Conservation (phyloP, 2,113 vertebrate species). For the Sinocyclocheilus grahami region DNA sequence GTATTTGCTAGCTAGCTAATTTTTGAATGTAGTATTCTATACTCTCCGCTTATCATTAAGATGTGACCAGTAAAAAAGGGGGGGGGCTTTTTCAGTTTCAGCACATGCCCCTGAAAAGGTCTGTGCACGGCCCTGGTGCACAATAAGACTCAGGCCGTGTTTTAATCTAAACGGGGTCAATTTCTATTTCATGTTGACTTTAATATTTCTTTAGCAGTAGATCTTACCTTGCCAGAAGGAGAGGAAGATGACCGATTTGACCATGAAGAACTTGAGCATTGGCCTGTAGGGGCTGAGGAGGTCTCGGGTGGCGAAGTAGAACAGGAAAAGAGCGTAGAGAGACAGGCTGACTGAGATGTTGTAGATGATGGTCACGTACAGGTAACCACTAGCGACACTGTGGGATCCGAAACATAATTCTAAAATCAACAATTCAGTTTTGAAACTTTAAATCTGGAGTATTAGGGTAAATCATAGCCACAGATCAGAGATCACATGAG, state of each 20-base stretch:
- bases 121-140: too few species aligned
- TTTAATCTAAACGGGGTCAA: background rate
- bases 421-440: background rate
- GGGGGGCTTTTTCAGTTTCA: too few species aligned
- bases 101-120: too few species aligned
- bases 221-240: conserved; percentile 96
- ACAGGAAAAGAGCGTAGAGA: conserved; percentile 95
- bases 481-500: background rate
- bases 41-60: too few species aligned
- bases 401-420: conserved; percentile 9
- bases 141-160: too few species aligned
- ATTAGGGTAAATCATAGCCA: background rate
- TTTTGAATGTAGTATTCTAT: too few species aligned
- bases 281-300: conserved; percentile 93
- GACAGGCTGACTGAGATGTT: conserved; percentile 96
- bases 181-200: background rate
- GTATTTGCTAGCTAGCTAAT: too few species aligned
- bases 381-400: conserved; percentile 91
- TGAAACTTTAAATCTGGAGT: background rate
- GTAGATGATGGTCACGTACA: conserved; percentile 94
- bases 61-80: too few species aligned
- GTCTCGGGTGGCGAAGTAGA: conserved; percentile 90
- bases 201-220: background rate
- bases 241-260: conserved; percentile 97
- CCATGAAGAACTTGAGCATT: conserved; percentile 97